Percentiles rank a stretch among this genome's conserved stretches.
Evolutionary conservation across 2,797 vertebrate species (phyloP).

Genomic region (Poecilia wingei): DNA sequence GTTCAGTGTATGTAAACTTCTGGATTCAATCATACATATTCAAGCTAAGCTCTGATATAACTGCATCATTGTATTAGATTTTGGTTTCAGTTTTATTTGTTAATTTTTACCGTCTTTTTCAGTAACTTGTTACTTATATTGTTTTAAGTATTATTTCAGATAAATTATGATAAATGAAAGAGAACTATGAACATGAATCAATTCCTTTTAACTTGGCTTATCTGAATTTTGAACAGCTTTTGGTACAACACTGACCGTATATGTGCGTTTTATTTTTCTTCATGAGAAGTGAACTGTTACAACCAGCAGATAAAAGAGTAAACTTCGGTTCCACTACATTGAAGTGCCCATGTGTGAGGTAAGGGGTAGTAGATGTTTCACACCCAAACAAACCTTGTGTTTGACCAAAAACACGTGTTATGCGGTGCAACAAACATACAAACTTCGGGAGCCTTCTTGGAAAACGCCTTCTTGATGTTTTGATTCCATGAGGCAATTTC

Average conservation of each 20-base stretch:
- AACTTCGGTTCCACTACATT: conserved; percentile 40
- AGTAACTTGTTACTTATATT: neutral
- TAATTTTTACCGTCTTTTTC: neutral
- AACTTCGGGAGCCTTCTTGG: conserved; percentile 60
- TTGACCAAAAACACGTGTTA: conserved; percentile 77
- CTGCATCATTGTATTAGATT: neutral
- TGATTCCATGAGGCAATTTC: conserved; percentile 41
- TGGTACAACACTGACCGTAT: neutral
- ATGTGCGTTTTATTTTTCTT: conserved; percentile 31
- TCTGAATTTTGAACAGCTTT: neutral
- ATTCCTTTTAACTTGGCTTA: neutral
- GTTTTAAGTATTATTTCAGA: neutral
- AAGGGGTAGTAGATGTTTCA: conserved; percentile 57
- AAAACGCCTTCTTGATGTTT: conserved; percentile 61
- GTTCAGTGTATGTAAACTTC: neutral
- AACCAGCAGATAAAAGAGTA: neutral
- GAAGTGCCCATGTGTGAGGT: conserved; percentile 54
- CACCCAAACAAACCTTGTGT: conserved; percentile 75
- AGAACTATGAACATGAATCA: neutral
- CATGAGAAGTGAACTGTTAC: neutral
- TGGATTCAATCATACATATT: neutral
- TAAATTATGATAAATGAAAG: neutral
- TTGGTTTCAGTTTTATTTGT: neutral
- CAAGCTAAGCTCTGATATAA: neutral
- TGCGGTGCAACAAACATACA: conserved; percentile 63